phyloP scores from a whole-genome alignment of 1,140 invertebrate species.

The Teleopsis dalmanni region DNA sequence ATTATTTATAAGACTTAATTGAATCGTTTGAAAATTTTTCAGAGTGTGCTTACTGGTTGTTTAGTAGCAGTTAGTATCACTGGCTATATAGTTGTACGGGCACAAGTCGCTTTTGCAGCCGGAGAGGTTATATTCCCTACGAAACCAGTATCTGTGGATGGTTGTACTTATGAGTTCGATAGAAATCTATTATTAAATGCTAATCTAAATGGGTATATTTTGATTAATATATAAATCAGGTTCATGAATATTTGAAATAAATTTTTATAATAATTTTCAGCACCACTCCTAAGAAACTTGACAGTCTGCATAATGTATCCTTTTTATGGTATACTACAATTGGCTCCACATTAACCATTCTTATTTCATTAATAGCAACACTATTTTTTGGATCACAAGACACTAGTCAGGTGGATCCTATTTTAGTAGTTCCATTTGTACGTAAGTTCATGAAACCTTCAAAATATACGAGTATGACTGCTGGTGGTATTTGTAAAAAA shows the following conservation, averaged over 20 bases:
- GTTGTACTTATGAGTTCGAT: conserved; percentile 23
- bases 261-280: neutral
- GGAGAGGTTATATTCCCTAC: conserved; percentile 19
- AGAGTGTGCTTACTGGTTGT: conserved; percentile 27
- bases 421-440: conserved; percentile 20
- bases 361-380: conserved; percentile 21
- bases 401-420: conserved; percentile 20
- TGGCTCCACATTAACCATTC: conserved; percentile 20
- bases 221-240: neutral
- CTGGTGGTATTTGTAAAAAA: too few relatives aligned
- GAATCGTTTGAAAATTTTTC: neutral
- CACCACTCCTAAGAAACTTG: neutral
- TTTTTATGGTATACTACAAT: conserved; percentile 55
- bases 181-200: neutral
- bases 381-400: conserved; percentile 28
- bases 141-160: conserved; percentile 26
- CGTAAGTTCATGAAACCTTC: conserved; percentile 23
- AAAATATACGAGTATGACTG: conserved; percentile 18
- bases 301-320: conserved; percentile 23
- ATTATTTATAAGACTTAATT: neutral
- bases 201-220: neutral
- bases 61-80: conserved; percentile 15
- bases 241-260: neutral
- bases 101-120: conserved; percentile 24
- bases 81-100: conserved; percentile 22